phyloP scores from a whole-genome alignment of 23 tunicate species.

The Styela clava region DNA sequence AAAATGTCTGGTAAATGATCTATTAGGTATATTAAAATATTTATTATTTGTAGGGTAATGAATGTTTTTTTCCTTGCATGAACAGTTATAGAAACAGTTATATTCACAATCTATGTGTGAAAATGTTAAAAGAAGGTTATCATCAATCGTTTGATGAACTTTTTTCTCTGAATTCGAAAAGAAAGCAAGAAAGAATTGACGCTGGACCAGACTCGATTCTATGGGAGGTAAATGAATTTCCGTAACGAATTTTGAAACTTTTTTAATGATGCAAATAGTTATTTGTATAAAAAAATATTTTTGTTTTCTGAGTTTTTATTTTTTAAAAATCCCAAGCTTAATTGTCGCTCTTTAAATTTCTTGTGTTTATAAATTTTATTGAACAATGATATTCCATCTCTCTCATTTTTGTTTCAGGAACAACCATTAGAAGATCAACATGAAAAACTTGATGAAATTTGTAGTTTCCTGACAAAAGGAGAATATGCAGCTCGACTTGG shows the following conservation, averaged over 20 bases:
- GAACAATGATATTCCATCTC: too few species aligned
- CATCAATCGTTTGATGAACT: constrained; percentile 92
- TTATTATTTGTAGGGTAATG: too few species aligned
- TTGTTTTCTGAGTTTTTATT: not conserved
- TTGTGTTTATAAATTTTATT: too few species aligned
- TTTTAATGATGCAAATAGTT: not conserved
- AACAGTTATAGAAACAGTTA: constrained; percentile 81
- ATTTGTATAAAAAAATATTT: not conserved
- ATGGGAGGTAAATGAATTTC: constrained; percentile 61
- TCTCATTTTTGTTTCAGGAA: constrained; percentile 57
- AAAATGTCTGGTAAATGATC: too few species aligned
- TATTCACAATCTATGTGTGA: constrained; percentile 80
- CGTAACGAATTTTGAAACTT: not conserved
- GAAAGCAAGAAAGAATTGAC: constrained; percentile 58
- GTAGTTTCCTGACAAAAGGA: constrained; percentile 72
- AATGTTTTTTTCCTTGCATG: too few species aligned
- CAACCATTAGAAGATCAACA: constrained; percentile 48
- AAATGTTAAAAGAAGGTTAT: constrained; percentile 76
- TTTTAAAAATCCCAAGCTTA: not conserved
- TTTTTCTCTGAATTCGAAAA: constrained; percentile 48
- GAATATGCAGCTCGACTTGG: constrained; percentile 71
- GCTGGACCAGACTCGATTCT: constrained; percentile 84
- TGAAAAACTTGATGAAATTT: constrained; percentile 62
- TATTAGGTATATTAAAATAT: too few species aligned
- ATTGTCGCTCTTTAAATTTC: not conserved